Base-by-base conservation (phyloP, 2,797 vertebrate species). In the Etheostoma perlongum region DNA sequence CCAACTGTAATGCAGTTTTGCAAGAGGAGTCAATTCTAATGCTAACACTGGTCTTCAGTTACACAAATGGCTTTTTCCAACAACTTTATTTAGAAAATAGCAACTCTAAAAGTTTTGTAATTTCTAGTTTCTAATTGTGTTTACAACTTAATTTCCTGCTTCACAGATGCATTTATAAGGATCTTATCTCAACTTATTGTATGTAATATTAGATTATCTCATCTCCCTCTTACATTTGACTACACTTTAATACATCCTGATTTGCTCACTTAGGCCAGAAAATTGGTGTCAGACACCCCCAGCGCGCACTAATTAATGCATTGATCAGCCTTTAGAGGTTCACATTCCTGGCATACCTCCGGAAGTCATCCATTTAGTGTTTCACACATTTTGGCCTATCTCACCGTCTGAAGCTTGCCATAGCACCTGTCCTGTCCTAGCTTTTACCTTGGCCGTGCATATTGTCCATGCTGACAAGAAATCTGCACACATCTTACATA, bases 261-360 rank as follows among this genome's bases (percentile, higher is more conserved):
- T 81, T 66, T 72, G 44, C 67, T 86, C 74, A 68, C 68, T 42
- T 12, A 44, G 55, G n/a, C 65, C 72, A 65, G 70, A 75, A 83
- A 70, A 73, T 71, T 59, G 78, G 82, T 69, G 74, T 42, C 72
- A 82, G 87, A 74, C 83, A 65, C 87, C 88, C 82, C 33, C 70
- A 7, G 79, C 42, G 74, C 44, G 19, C 66, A 36, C 91, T 91
- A 92, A 94, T 90, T 91, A 87, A 93, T 87, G 89, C 89, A 88
- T 78, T 90, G 91, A 95, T 94, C 88, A 83, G 78, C 82, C 90
- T 80, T 84, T 55, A 74, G 91, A 92, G 84, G 86, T 88, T 67
- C 87, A 91, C 94, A 95, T 96, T 94, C 94, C 91, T 83, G 49
- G 69, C 92, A 95, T 95, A 86, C 89, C 88, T 91, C 76, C 70